Conservation (phyloP, 2,113 vertebrate genomes). For the Podarcis raffonei region DNA sequence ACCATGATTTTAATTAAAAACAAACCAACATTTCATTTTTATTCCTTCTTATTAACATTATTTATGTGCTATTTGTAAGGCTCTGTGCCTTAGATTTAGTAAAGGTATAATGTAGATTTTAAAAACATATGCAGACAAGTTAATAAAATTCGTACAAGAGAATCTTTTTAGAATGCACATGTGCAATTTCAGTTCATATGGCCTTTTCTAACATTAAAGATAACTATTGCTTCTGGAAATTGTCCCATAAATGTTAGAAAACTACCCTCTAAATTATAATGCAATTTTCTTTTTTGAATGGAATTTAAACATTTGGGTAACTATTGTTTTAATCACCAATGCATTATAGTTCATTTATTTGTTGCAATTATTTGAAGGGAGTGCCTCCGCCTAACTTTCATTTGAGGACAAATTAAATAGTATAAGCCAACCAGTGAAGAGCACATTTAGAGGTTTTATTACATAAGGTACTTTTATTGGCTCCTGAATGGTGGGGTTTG, state of each 20-base stretch:
- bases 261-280: constrained; percentile 55
- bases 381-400: neutral
- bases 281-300: constrained; percentile 54
- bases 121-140: constrained; percentile 24
- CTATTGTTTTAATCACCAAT: constrained; percentile 35
- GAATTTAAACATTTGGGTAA: constrained; percentile 46
- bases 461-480: neutral
- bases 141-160: constrained; percentile 44
- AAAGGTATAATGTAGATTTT: constrained; percentile 18
- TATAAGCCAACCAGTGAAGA: neutral
- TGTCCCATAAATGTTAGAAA: constrained; percentile 50
- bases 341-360: constrained; percentile 5
- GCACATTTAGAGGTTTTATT: neutral
- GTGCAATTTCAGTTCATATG: neutral
- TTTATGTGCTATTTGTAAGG: neutral
- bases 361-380: neutral
- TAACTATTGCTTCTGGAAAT: constrained; percentile 56
- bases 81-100: neutral
- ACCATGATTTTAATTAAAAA: neutral
- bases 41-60: neutral
- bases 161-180: constrained; percentile 46
- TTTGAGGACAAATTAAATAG: neutral
- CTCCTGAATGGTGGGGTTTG: neutral
- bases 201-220: constrained; percentile 18
- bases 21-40: neutral